A percentile compares a stretch with the other conserved stretches of the same genome.
Evolutionary conservation across 2,888 invertebrate species (phyloP).

Genomic region (Conomelus anceps): DNA sequence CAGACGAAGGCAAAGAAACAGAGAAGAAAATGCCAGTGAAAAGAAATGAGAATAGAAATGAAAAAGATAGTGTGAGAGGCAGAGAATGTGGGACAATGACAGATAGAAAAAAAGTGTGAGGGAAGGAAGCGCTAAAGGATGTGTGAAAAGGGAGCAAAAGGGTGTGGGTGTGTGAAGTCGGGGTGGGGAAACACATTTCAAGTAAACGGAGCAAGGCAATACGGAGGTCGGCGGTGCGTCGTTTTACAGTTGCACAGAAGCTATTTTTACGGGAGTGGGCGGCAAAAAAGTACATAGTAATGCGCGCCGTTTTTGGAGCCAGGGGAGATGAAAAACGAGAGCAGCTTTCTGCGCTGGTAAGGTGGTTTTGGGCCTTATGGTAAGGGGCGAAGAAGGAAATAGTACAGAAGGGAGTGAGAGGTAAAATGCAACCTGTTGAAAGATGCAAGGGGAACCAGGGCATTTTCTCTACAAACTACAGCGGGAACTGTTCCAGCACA

Average conservation of each 20-base stretch:
- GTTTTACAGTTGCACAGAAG: not conserved
- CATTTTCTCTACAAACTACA: not conserved
- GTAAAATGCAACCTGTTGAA: not conserved
- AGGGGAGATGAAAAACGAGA: not conserved
- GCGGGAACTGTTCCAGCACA: not conserved
- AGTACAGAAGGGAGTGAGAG: not conserved
- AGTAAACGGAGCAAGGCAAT: not conserved
- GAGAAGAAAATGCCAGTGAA: not conserved
- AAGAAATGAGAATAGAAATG: no score
- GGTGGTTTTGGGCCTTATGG: not conserved
- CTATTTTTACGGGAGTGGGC: no score
- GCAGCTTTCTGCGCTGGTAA: not conserved
- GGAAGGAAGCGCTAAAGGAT: not conserved
- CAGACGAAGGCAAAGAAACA: no score
- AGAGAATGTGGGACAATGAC: not conserved
- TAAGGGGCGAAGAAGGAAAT: not conserved
- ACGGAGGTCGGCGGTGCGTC: not conserved
- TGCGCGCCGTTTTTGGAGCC: not conserved
- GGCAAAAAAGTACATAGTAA: not conserved
- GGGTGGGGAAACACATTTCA: not conserved
- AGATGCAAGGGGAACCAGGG: not conserved
- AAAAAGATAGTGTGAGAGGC: no score
- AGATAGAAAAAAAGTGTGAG: no score
- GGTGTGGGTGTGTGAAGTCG: no score
- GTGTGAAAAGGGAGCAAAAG: no score